phyloP scores from a whole-genome alignment of 2,888 invertebrate genomes.

The Vanessa cardui region DNA sequence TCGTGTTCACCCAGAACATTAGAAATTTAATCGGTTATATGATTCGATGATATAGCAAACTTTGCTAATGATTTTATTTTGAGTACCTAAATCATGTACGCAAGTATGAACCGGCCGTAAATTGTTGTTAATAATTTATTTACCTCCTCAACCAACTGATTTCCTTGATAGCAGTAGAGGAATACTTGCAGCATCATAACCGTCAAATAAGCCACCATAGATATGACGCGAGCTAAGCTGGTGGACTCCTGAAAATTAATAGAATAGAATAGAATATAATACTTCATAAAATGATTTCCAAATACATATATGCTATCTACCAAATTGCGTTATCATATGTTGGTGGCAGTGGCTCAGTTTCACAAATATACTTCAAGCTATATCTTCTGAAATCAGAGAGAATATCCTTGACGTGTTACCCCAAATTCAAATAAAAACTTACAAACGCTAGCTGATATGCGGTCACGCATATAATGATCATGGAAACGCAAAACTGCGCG shows the following conservation, averaged over 20 bases:
- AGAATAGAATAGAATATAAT: no score
- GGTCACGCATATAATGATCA: conserved; percentile 73
- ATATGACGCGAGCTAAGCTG: conserved; percentile 53
- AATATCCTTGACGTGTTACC: not conserved
- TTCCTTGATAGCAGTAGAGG: conserved; percentile 75
- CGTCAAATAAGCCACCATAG: conserved; percentile 59
- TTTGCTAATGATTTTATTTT: no score
- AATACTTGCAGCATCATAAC: conserved; percentile 70
- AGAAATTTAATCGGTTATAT: no score
- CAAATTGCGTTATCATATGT: no score
- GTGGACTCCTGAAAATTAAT: conserved; percentile 48
- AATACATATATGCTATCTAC: no score
- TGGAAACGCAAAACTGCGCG: conserved; percentile 69
- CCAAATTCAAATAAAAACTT: conserved; percentile 39
- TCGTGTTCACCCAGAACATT: no score
- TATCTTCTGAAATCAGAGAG: not conserved
- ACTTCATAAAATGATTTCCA: not conserved
- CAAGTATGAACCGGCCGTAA: no score
- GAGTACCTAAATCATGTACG: no score
- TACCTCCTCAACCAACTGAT: conserved; percentile 68
- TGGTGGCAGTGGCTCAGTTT: not conserved
- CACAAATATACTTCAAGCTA: conserved; percentile 2
- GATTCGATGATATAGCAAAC: no score
- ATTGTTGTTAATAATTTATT: not conserved
- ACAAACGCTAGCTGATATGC: conserved; percentile 73